A percentile compares a stretch with the other conserved stretches of the same genome.
These are phyloP conservation scores for Hesperophylax magnus DNA, from an alignment of 1,140 invertebrate species.

Conservation along the genomic window DNA sequence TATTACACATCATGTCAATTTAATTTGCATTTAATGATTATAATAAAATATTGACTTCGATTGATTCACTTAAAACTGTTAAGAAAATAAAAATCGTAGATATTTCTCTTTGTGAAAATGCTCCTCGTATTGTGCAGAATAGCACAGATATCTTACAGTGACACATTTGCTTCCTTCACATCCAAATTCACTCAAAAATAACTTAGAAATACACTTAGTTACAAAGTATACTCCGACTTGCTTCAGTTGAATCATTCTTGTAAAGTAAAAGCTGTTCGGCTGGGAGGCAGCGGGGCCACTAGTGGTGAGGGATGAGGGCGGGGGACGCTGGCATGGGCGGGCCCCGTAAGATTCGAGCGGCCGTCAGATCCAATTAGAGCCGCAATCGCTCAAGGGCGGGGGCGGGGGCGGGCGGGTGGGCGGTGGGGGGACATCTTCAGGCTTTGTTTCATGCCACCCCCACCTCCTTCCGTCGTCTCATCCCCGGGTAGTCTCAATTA, in stretches of 20 bases:
- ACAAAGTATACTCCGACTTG: not conserved
- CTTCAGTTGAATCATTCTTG: slow-evolving; percentile 5
- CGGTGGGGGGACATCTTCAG: slow-evolving; percentile 46
- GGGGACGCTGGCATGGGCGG: slow-evolving; percentile 51
- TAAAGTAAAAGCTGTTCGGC: slow-evolving; percentile 34
- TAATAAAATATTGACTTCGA: no score
- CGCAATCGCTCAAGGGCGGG: slow-evolving; percentile 67
- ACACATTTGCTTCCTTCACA: no score
- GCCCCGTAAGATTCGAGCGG: slow-evolving; percentile 68
- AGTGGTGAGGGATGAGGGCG: slow-evolving; percentile 50
- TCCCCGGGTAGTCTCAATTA: slow-evolving; percentile 51
- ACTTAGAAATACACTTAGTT: no score
- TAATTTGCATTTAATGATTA: no score
- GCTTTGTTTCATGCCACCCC: slow-evolving; percentile 34
- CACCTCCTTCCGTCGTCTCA: slow-evolving; percentile 28
- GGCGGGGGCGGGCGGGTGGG: slow-evolving; percentile 14
- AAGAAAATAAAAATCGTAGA: no score
- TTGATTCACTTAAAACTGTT: no score
- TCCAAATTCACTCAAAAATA: no score
- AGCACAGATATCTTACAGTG: no score
- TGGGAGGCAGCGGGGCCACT: slow-evolving; percentile 51
- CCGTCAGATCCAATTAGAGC: slow-evolving; percentile 71
- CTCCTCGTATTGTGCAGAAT: no score
- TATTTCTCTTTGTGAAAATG: no score
- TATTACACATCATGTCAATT: no score